Percentiles rank a stretch among this genome's conserved stretches.
These are phyloP conservation scores for Plebejus melissa DNA, from an alignment of 2,888 invertebrate species.

Conservation along the genomic window DNA sequence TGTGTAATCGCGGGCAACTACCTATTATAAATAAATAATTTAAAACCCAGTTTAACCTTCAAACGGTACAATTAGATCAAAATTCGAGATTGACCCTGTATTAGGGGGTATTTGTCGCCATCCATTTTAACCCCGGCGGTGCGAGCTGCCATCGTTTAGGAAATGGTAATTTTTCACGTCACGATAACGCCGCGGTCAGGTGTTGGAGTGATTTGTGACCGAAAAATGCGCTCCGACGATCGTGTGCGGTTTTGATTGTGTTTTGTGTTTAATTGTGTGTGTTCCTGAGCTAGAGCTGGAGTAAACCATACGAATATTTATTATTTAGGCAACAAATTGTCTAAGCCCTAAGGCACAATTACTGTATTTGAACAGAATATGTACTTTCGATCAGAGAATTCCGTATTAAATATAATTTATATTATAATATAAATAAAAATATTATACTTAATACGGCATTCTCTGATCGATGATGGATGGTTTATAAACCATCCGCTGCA, in stretches of 20 bases:
- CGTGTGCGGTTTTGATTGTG: slow-evolving; percentile 8
- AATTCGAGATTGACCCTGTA: slow-evolving; percentile 18
- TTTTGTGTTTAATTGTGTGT: background rate
- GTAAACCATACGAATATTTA: too few species aligned
- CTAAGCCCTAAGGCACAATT: too few species aligned
- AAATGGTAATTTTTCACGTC: slow-evolving; percentile 72
- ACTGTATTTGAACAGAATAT: too few species aligned
- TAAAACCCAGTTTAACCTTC: background rate
- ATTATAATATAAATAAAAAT: too few species aligned
- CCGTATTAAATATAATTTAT: too few species aligned
- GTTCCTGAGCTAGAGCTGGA: background rate
- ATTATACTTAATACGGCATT: too few species aligned
- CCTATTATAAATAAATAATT: background rate
- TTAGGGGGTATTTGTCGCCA: slow-evolving; percentile 56
- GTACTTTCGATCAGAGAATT: too few species aligned
- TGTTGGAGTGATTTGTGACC: slow-evolving; percentile 73
- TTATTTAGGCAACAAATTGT: too few species aligned
- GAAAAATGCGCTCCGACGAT: slow-evolving; percentile 16
- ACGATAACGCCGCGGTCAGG: slow-evolving; percentile 71
- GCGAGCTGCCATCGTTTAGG: slow-evolving; percentile 53
- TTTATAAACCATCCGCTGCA: too few species aligned
- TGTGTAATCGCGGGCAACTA: background rate
- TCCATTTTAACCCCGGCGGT: slow-evolving; percentile 61
- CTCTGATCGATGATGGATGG: too few species aligned
- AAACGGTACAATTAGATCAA: slow-evolving; percentile 35